Base-by-base conservation (phyloP, 1,140 invertebrate species). In the Megalopta genalis region DNA sequence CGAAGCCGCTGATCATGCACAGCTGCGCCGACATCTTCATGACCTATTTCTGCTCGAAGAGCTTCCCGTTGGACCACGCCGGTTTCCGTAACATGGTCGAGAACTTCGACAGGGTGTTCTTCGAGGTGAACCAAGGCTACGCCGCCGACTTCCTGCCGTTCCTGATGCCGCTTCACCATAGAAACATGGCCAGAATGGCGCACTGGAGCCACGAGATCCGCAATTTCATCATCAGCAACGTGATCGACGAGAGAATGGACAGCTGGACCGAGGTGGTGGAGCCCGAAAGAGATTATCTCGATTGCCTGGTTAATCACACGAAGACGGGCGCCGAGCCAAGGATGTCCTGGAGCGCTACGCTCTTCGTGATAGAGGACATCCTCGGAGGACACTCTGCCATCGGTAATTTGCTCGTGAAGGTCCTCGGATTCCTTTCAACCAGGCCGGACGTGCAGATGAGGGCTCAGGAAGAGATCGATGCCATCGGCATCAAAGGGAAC, bases 81-180 rank as follows among this genome's bases (percentile, higher is more conserved):
- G 94, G 94, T 5, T 98, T 97, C 90, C 88, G 90, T 14, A 93
- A 94, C 71, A 94, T 97, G 77, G 94, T 97, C 0, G 87, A 93
- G 27, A 95, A 95, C 82, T 98, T 98, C 87, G 97, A 98, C 86
- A 94, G 95, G 70, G 96, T 98, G 5, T 98, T 98, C 92, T 97
- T 95, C 94, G 97, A 98, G 89, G 96, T 98, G 64, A 98, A 98
- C 89, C 96, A 97, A 89, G 97, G 97, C 0, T 98, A 97, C 88
- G 95, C 96, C 0, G 95, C 97, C 0, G 98, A 98, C 88, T 98
- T 98, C 89, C 90, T 98, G n/a, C 97, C 97, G 0, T 97, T 96
- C 94, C 86, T 98, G 1, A 93, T 95, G 72, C 96, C 96, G 0
- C 94, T 97, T 59, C 97, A 97, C 88, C 92, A 92, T 14, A 91